Evolutionary conservation across 2,113 vertebrate genomes (phyloP).

Genomic region (Petrocephalus zakoni): DNA sequence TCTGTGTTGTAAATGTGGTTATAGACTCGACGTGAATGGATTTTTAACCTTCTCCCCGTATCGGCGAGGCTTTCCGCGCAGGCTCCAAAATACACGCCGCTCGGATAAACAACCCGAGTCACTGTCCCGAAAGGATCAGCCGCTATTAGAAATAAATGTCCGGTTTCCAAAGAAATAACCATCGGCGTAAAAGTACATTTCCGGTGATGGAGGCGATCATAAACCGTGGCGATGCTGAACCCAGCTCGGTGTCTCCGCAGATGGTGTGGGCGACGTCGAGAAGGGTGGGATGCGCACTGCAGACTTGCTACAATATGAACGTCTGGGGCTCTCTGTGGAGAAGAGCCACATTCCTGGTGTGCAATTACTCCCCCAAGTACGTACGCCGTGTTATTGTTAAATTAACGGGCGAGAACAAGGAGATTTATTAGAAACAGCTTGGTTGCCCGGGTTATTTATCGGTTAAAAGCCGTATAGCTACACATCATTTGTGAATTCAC

Average conservation of each 20-base stretch:
- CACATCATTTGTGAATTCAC: neutral
- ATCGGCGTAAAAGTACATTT: neutral
- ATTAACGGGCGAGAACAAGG: neutral
- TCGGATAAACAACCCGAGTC: neutral
- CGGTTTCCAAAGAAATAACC: neutral
- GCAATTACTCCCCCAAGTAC: conserved; percentile 91
- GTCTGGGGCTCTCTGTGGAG: conserved; percentile 81
- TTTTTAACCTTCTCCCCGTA: neutral
- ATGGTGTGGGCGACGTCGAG: conserved; percentile 90
- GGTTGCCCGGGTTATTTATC: neutral
- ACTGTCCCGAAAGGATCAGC: neutral
- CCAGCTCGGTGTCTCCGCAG: conserved; percentile 53
- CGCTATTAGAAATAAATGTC: neutral
- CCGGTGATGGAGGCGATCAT: neutral
- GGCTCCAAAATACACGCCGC: neutral
- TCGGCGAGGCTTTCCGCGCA: neutral
- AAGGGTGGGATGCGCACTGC: conserved; percentile 81
- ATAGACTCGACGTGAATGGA: neutral
- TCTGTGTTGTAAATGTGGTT: neutral
- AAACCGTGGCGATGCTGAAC: neutral
- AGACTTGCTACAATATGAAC: conserved; percentile 83
- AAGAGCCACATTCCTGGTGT: conserved; percentile 78
- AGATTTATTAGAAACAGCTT: neutral
- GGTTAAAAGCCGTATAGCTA: neutral
- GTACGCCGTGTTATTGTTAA: conserved; percentile 38